phyloP scores from a whole-genome alignment of 2,888 invertebrate species.

The Lasius platythorax region DNA sequence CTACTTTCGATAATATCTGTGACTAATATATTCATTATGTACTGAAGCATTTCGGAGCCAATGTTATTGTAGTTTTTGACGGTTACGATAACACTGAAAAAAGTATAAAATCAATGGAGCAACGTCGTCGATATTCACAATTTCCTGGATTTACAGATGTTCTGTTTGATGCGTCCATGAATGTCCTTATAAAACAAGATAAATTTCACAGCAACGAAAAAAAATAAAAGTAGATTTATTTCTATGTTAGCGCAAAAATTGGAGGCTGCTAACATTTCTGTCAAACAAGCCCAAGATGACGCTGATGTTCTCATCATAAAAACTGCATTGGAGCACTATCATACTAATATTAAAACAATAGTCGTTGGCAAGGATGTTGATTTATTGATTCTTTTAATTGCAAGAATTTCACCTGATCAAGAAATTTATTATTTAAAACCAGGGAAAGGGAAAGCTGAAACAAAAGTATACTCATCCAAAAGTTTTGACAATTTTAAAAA shows the following conservation, averaged over 20 bases:
- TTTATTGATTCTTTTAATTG: not conserved
- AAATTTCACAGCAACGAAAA: too few relatives aligned
- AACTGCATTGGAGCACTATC: not conserved
- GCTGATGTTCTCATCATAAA: not conserved
- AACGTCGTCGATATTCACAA: too few relatives aligned
- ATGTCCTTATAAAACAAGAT: too few relatives aligned
- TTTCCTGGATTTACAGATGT: too few relatives aligned
- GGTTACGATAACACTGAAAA: too few relatives aligned
- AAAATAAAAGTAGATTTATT: too few relatives aligned
- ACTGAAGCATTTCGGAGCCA: too few relatives aligned
- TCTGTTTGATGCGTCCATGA: too few relatives aligned
- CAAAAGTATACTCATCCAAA: not conserved
- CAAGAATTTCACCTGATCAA: not conserved
- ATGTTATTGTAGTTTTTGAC: too few relatives aligned
- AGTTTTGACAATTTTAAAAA: not conserved
- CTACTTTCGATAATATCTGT: too few relatives aligned
- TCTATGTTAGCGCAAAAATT: not conserved
- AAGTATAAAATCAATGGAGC: too few relatives aligned
- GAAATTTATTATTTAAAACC: not conserved
- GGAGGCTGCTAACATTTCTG: not conserved
- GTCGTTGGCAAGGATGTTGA: not conserved
- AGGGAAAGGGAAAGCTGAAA: not conserved
- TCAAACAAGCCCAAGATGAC: not conserved
- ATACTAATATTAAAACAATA: not conserved
- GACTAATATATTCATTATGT: too few relatives aligned